A percentile compares a stretch with the other conserved stretches of the same genome.
These are phyloP conservation scores for Conistra vaccinii DNA, from an alignment of 2,888 invertebrate species.

Conservation along the genomic window DNA sequence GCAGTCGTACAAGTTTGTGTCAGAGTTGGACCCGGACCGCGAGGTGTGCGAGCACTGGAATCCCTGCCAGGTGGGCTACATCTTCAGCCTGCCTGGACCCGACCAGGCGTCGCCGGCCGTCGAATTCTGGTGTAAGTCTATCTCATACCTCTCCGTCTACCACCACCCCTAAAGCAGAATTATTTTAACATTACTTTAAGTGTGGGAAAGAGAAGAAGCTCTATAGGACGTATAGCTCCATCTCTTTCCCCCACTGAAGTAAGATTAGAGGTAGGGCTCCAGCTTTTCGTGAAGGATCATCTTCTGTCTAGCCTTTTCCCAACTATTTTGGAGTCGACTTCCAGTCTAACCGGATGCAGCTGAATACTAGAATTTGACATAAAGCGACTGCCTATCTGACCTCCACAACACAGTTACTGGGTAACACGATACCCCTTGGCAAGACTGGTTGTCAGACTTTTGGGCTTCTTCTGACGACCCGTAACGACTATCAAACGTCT, in stretches of 20 bases:
- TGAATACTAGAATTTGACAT: neutral
- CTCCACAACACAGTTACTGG: neutral
- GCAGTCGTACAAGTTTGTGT: slow-evolving; percentile 86
- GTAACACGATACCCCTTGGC: neutral
- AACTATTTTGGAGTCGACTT: neutral
- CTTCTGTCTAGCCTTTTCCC: neutral
- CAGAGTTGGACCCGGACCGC: slow-evolving; percentile 84
- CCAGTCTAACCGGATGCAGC: neutral
- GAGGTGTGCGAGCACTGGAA: slow-evolving; percentile 88
- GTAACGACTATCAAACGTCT: neutral
- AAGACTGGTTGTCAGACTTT: neutral
- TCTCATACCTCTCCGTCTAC: too few relatives aligned
- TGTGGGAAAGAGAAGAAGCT: too few relatives aligned
- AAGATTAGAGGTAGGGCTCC: too few relatives aligned
- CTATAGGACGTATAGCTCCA: too few relatives aligned
- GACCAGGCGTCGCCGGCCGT: slow-evolving; percentile 82
- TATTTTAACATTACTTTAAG: too few relatives aligned
- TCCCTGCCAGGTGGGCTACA: slow-evolving; percentile 87
- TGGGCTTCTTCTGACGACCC: neutral
- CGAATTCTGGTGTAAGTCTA: slow-evolving; percentile 85
- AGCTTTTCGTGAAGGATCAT: neutral
- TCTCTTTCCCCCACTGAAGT: too few relatives aligned
- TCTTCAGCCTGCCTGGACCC: slow-evolving; percentile 82
- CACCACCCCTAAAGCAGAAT: too few relatives aligned
- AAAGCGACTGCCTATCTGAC: neutral